phyloP scores from a whole-genome alignment of 2,797 vertebrate genomes.

The Tarsius wallacei region DNA sequence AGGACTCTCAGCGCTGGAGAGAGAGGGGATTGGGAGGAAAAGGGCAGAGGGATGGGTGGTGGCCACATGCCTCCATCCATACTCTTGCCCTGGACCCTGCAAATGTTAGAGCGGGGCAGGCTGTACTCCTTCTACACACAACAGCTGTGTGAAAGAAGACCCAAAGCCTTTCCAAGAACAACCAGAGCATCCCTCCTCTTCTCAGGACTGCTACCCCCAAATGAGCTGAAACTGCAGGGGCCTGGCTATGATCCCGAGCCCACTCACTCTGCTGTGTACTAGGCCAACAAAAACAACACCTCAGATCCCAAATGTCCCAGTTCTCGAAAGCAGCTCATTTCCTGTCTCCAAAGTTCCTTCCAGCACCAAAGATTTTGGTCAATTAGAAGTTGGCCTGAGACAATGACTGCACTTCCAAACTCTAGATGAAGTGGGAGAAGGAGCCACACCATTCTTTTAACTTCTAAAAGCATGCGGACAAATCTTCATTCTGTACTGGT shows the following conservation, averaged over 20 bases:
- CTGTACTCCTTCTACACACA: not conserved
- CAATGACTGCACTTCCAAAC: not conserved
- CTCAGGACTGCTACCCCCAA: not conserved
- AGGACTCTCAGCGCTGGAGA: not conserved
- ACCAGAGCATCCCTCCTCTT: not conserved
- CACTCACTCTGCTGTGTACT: fast-evolving
- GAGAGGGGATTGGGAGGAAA: no score
- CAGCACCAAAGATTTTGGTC: not conserved
- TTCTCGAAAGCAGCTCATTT: not conserved
- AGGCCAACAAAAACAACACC: not conserved
- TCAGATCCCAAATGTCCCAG: not conserved
- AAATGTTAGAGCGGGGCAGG: not conserved
- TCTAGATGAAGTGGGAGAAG: not conserved
- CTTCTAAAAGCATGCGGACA: not conserved
- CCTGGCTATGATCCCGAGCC: not conserved
- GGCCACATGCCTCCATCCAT: fast-evolving
- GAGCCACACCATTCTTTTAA: not conserved
- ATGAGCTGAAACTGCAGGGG: no score
- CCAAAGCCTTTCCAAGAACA: not conserved
- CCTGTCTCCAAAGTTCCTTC: not conserved
- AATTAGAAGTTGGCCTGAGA: not conserved
- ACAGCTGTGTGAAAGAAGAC: not conserved
- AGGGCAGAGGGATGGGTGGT: not conserved
- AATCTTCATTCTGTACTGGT: not conserved
- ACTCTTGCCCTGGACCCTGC: not conserved